phyloP scores from a whole-genome alignment of 2,113 vertebrate genomes.

The Naja naja region DNA sequence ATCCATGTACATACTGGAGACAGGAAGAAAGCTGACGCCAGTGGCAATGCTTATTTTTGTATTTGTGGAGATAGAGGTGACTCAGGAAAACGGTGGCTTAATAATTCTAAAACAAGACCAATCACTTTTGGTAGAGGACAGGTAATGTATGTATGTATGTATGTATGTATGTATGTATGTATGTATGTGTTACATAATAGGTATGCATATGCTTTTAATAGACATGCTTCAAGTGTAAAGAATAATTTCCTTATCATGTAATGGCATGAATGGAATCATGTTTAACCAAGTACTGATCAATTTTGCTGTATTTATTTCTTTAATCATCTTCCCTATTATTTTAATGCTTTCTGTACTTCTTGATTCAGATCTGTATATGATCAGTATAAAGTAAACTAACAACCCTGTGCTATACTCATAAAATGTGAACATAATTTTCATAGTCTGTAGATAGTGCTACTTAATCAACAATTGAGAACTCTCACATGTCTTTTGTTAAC shows the following conservation, averaged over 20 bases:
- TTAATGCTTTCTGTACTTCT: background rate
- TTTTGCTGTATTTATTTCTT: background rate
- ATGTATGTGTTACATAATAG: background rate
- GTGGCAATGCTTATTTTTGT: conserved; percentile 53
- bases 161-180: background rate
- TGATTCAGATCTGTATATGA: background rate
- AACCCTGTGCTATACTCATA: background rate
- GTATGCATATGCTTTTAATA: conserved; percentile 7
- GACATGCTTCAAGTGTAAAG: background rate
- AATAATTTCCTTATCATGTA: background rate
- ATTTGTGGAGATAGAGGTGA: conserved; percentile 61
- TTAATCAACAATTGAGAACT: background rate
- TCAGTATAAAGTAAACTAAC: background rate
- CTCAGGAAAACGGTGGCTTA: conserved; percentile 53
- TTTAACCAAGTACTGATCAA: background rate
- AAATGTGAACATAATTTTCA: background rate
- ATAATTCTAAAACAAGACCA: conserved; percentile 28
- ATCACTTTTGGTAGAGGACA: conserved; percentile 58
- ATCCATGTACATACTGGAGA: conserved; percentile 62
- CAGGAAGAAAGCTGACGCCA: conserved; percentile 52
- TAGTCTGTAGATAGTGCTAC: background rate
- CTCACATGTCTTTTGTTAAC: background rate
- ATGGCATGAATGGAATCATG: background rate
- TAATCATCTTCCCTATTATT: background rate
- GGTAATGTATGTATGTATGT: conserved; percentile 41